phyloP scores from a whole-genome alignment of 2,797 vertebrate genomes.

The Menidia menidia region DNA sequence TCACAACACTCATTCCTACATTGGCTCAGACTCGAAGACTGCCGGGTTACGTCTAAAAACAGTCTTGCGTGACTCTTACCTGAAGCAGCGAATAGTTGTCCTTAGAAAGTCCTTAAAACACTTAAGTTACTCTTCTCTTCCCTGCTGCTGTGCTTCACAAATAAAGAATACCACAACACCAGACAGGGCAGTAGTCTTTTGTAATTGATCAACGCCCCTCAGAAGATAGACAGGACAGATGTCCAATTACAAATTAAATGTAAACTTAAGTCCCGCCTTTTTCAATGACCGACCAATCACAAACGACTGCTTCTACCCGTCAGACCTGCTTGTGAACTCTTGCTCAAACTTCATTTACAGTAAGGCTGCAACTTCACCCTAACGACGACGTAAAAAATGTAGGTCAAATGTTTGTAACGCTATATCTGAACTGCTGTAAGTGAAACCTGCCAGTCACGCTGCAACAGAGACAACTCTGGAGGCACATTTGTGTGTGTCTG shows the following conservation, averaged over 20 bases:
- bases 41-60: neutral
- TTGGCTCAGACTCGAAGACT: neutral
- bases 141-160: no score
- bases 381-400: neutral
- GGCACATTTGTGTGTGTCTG: neutral
- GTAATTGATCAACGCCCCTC: neutral
- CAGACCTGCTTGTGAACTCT: neutral
- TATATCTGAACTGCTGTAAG: neutral
- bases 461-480: neutral
- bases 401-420: neutral
- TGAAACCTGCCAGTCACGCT: neutral
- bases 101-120: no score
- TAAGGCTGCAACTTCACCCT: no score
- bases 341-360: no score
- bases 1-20: neutral
- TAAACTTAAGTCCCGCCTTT: neutral
- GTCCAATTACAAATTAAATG: neutral
- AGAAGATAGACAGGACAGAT: fast-evolving
- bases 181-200: neutral
- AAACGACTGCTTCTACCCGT: neutral
- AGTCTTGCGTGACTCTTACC: neutral
- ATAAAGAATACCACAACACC: neutral
- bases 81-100: neutral
- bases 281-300: slow-evolving; percentile 13
- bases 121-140: no score